Conservation (phyloP, 2,113 vertebrate genomes). For the Galemys pyrenaicus region DNA sequence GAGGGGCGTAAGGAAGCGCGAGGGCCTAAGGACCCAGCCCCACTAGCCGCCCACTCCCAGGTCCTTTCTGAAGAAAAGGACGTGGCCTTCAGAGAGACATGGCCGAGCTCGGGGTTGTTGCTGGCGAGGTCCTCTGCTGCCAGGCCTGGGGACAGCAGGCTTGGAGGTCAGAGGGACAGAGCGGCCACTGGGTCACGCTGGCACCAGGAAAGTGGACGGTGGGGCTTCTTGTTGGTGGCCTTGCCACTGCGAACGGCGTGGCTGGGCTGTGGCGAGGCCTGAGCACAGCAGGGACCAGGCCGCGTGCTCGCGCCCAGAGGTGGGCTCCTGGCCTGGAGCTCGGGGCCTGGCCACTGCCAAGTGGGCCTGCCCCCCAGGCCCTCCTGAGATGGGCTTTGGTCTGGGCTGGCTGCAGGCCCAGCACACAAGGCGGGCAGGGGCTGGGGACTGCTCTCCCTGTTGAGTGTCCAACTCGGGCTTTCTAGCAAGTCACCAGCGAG, state of each 20-base stretch:
- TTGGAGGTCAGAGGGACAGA: slow-evolving; percentile 16
- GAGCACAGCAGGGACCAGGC: background rate
- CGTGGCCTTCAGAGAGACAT: background rate
- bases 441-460: background rate
- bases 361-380: background rate
- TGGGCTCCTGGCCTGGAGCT: background rate
- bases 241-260: background rate
- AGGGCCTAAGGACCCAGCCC: background rate
- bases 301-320: background rate
- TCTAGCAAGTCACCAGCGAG: rapidly evolving
- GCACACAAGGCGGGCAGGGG: background rate
- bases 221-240: slow-evolving; percentile 17
- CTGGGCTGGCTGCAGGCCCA: background rate
- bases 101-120: background rate
- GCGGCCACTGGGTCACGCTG: background rate
- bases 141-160: background rate
- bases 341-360: rapidly evolving
- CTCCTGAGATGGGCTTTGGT: background rate
- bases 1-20: rapidly evolving
- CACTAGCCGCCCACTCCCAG: background rate
- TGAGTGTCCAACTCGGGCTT: background rate
- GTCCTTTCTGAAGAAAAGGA: background rate
- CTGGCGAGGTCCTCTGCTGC: background rate
- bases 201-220: slow-evolving; percentile 19
- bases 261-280: background rate